A percentile compares a stretch with the other conserved stretches of the same genome.
Conservation (phyloP, 1,140 invertebrate species). For the Drosophila sulfurigaster region DNA sequence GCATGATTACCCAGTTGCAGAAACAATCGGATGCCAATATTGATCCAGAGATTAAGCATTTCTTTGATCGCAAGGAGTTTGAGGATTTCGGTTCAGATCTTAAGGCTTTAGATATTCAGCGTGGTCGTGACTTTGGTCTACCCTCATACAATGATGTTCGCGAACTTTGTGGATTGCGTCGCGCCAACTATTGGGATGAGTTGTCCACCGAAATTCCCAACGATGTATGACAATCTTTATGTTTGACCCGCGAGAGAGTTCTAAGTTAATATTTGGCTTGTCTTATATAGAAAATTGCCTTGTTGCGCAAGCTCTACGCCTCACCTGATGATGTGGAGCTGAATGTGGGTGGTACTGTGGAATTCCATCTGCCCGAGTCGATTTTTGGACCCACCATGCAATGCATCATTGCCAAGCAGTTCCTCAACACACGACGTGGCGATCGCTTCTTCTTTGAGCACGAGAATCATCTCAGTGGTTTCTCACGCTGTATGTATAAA, state of each 20-base stretch:
- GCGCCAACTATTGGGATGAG: slow-evolving; percentile 90
- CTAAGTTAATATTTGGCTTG: neutral
- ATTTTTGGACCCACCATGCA: slow-evolving; percentile 95
- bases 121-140: slow-evolving; percentile 95
- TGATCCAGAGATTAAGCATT: slow-evolving; percentile 91
- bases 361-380: slow-evolving; percentile 90
- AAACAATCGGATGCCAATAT: slow-evolving; percentile 89
- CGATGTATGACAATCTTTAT: slow-evolving; percentile 86
- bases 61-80: slow-evolving; percentile 89
- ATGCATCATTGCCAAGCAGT: slow-evolving; percentile 95
- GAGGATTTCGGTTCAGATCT: slow-evolving; percentile 87
- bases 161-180: slow-evolving; percentile 91
- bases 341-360: slow-evolving; percentile 93
- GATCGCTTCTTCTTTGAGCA: slow-evolving; percentile 94
- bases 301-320: slow-evolving; percentile 66
- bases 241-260: neutral
- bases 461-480: slow-evolving; percentile 87
- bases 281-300: slow-evolving; percentile 63
- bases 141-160: slow-evolving; percentile 93
- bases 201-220: slow-evolving; percentile 89
- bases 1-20: slow-evolving; percentile 89
- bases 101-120: slow-evolving; percentile 93
- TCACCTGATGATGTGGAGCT: slow-evolving; percentile 94
- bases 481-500: slow-evolving; percentile 89
- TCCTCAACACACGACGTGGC: slow-evolving; percentile 91